Evolutionary conservation across 2,113 vertebrate species (phyloP).

Genomic region (Hydrolagus affinis): DNA sequence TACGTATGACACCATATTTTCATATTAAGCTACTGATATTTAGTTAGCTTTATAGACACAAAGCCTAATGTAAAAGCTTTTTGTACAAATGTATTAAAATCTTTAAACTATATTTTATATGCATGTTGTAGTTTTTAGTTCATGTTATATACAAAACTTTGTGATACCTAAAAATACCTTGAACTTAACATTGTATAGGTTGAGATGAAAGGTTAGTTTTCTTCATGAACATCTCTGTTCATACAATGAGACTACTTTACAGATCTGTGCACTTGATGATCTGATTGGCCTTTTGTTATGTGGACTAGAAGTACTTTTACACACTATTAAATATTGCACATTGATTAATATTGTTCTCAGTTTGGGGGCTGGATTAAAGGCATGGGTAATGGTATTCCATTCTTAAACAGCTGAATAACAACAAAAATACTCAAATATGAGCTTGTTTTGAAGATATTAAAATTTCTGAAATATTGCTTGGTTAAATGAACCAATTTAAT

Average conservation of each 20-base stretch:
- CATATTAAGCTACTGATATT: constrained; percentile 26
- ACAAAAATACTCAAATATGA: neutral
- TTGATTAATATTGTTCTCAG: neutral
- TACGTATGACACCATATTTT: constrained; percentile 29
- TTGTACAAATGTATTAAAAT: constrained; percentile 32
- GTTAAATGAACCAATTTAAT: neutral
- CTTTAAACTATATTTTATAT: constrained; percentile 26
- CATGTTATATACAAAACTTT: neutral
- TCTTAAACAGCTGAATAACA: neutral
- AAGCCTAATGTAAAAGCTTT: constrained; percentile 31
- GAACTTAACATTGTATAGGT: no score
- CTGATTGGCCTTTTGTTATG: neutral
- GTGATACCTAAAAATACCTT: no score
- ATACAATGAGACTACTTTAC: neutral
- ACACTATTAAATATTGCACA: no score
- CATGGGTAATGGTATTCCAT: neutral
- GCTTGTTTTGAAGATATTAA: neutral
- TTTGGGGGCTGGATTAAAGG: neutral
- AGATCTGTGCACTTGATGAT: neutral
- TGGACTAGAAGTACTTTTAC: neutral
- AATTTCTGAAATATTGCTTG: neutral
- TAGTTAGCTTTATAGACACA: constrained; percentile 26
- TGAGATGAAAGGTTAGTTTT: no score
- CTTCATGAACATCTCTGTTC: no score
- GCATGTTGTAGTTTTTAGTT: constrained; percentile 15